A percentile compares a stretch with the other conserved stretches of the same genome.
Conservation (phyloP, 2,888 invertebrate species). For the Acanthosepion lycidas region DNA sequence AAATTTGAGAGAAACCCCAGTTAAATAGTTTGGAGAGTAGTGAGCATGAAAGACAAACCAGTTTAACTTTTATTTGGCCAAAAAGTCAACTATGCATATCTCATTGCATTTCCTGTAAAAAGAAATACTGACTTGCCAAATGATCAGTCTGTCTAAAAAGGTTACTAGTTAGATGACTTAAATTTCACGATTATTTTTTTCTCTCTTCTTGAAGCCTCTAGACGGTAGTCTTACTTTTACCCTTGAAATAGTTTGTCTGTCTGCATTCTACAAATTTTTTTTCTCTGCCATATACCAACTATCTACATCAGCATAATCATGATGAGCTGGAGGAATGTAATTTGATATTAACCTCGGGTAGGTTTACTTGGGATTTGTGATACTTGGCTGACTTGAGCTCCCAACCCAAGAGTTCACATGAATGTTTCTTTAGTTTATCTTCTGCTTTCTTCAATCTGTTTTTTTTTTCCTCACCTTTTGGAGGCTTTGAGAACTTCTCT, state of each 20-base stretch:
- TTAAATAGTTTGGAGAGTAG: background rate
- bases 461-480: background rate
- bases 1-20: too few species aligned
- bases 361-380: background rate
- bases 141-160: background rate
- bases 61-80: background rate
- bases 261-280: background rate
- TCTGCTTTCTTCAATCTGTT: background rate
- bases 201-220: too few species aligned
- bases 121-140: background rate
- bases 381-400: background rate
- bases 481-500: background rate
- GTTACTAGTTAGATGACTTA: background rate
- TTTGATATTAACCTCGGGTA: slow-evolving; percentile 4
- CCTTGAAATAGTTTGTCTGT: background rate
- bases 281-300: background rate
- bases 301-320: background rate
- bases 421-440: background rate
- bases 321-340: background rate
- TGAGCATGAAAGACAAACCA: background rate
- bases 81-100: background rate
- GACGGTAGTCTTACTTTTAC: background rate
- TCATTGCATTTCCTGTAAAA: background rate
- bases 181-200: background rate
- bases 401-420: background rate